Evolutionary conservation across 2,888 invertebrate species (phyloP), one percentile per base, ranked within the genome.

Genomic region (Apantesis nais): DNA sequence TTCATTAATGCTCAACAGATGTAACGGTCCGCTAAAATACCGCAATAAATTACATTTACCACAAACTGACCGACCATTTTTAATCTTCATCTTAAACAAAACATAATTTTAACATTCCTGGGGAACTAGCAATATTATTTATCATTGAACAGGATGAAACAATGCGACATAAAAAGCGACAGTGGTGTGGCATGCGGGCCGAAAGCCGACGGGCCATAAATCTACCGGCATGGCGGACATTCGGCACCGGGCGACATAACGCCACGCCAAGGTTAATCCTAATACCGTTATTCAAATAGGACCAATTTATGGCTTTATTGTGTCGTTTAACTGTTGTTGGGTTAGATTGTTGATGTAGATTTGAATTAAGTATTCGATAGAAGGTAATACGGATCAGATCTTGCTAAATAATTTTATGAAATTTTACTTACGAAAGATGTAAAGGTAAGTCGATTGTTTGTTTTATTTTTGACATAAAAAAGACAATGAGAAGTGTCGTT

Each of bases 231-330:
- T 63, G 48, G 61, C 31, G 29, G 62, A 69, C 68, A 69, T 52
- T 73, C 69, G 67, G 69, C 69, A 64, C 37, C 14, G 67, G 68
- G 66, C 63, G 84, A 76, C 78, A 74, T 68, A 67, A 41, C 68
- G 73, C 68, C 66, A 74, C 77, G 72, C 34, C 52, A 66, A 73
- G 72, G 81, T 81, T 83, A 80, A 81, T 81, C 81, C 74, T 70
- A 76, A 44, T 65, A 78, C 81, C 75, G 83, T 77, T 81, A 83
- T 78, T 78, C 74, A 76, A 82, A 83, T 74, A 80, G 66, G 71
- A 69, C 65, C 48, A 48, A 72, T 74, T 66, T 76, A 70, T 73
- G 29, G 70, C 71, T 73, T 39, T 69, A 74, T 71, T 74, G 72
- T 67, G 41, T 58, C 41, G 67, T 19, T 41, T 66, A 62, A 66